Evolutionary conservation across 2,888 invertebrate genomes (phyloP), one percentile per base, ranked within the genome.

Genomic region (Eilema caniola): DNA sequence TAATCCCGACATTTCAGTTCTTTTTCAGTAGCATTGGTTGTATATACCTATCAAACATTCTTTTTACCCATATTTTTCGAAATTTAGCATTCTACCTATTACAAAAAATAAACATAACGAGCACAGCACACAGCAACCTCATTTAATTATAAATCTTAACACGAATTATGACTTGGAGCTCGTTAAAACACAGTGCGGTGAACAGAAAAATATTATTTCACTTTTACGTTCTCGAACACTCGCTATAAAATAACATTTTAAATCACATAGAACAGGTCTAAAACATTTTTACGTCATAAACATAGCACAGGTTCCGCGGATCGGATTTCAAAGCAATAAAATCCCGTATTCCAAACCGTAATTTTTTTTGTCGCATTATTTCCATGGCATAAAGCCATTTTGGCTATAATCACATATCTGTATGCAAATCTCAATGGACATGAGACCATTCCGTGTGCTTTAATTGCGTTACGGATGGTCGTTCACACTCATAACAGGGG

Each of bases 381-480:
- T 72, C 73, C 76, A 76, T 77, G 78, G 85, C 79, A 84, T 86
- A 85, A 86, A 86, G 81, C 87, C 88, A 82, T 89, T 88, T 86
- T 87, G 81, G 83, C 86, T 86, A 90, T 90, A 92, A 93, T 91
- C 88, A 88, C 88, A 88, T 89, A 91, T 93, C 90, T 91, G 88
- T 91, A 93, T 93, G 93, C 93, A 92, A 93, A 93, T 93, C 92
- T 92, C 91, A 86, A 88, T 89, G 91, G 91, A 89, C 88, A 85
- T 69, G 81, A 77, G 85, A 81, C 86, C 89, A 88, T 90, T 89
- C 84, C 86, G 85, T 84, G 83, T 83, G 89, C 83, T 89, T 91
- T 92, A 92, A 93, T 92, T 92, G 91, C 89, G 84, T 88, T 87
- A 89, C 88, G 88, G 86, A 88, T 88, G 90, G 89, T 85, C 85